A percentile compares a stretch with the other conserved stretches of the same genome.
phyloP scores from a whole-genome alignment of 2,888 invertebrate genomes.

The Thera britannica region DNA sequence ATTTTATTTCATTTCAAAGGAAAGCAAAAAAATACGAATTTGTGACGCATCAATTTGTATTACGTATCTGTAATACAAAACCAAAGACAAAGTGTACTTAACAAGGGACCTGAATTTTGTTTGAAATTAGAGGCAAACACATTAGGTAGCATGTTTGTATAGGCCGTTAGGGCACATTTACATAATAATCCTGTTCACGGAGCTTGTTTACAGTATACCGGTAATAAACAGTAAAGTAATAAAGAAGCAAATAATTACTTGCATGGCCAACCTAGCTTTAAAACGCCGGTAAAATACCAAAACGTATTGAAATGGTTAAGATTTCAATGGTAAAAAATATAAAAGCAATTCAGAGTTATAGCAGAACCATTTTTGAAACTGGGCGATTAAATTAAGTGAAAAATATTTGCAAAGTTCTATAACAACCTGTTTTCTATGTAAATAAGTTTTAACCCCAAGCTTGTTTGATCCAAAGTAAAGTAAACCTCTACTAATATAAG shows the following conservation, averaged over 20 bases:
- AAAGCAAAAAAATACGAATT: background rate
- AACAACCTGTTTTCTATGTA: background rate
- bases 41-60: conserved; percentile 57
- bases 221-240: background rate
- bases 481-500: conserved; percentile 72
- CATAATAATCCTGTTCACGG: conserved; percentile 1
- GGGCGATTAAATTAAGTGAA: too few relatives aligned
- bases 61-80: conserved; percentile 43
- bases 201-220: too few relatives aligned
- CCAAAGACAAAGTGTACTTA: conserved; percentile 56
- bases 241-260: background rate
- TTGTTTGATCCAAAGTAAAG: conserved; percentile 77
- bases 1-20: background rate
- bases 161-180: conserved; percentile 56
- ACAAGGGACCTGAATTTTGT: conserved; percentile 69
- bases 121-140: conserved; percentile 80
- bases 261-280: too few relatives aligned
- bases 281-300: too few relatives aligned
- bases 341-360: too few relatives aligned
- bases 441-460: conserved; percentile 54
- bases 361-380: too few relatives aligned
- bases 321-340: too few relatives aligned
- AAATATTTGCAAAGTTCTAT: background rate
- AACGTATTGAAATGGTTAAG: too few relatives aligned
- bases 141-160: conserved; percentile 79